Evolutionary conservation across 1,140 invertebrate genomes (phyloP), one percentile per base, ranked within the genome.

Genomic region (Euura lappo): DNA sequence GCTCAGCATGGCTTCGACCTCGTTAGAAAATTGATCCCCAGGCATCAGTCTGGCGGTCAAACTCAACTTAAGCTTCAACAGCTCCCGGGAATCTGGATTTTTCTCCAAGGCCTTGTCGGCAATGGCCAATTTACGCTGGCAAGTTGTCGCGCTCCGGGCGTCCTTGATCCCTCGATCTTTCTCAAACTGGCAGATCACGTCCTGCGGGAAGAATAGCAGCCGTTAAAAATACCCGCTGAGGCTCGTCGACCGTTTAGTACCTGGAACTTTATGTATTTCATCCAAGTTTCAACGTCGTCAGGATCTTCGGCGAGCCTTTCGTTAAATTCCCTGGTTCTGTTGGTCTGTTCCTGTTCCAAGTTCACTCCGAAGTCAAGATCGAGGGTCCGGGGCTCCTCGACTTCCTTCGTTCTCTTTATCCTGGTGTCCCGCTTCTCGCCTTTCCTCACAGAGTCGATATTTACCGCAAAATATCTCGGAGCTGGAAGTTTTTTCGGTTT

Each of bases 191-290:
- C 72, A 71, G 65, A 81, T 73, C 6, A 75, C 77, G 70, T 84
- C 74, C 77, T 83, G 28, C 2, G 74, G 51, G 75, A 71, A 67
- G 70, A 60, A 45, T 71, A 68, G 13, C 64, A 70, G 67, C 68
- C 64, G 76, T 66, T 44, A 69, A 69, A 10, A 65, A 71, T 13
- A 74, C 10, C 8, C 51, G 51, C 13, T 3, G 10, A 8, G 51
- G 4, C 51, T n/a, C 51, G 8, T 51, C 45, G 3, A 64, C 75
- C 45, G 72, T 11, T 51, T 68, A 64, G 3, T 45, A 45, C 89
- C 79, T 92, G 91, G 81, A 90, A 90, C 44, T 89, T 76, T 6
- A 90, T 78, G 79, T 91, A 92, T 78, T 92, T 82, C 60, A 92
- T 77, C 88, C 91, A 92, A 43, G 86, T 75, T 66, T 88, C 72